Percentiles rank a stretch among this genome's conserved stretches.
Evolutionary conservation across 2,113 vertebrate genomes (phyloP).

Genomic region (Isurus oxyrinchus): DNA sequence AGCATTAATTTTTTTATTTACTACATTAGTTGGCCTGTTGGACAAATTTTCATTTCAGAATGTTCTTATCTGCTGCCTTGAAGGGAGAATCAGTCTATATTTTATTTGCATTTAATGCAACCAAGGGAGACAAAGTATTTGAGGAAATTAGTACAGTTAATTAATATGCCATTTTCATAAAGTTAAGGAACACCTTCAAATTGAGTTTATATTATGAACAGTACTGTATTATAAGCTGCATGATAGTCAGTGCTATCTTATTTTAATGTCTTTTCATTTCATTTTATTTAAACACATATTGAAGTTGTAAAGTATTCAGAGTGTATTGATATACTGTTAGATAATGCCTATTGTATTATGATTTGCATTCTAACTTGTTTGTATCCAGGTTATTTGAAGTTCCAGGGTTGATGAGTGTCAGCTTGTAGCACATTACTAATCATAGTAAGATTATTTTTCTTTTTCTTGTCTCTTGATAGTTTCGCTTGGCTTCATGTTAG

Average conservation of each 20-base stretch:
- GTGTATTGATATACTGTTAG: conserved; percentile 19
- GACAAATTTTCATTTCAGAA: conserved; percentile 19
- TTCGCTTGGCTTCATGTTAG: conserved; percentile 67
- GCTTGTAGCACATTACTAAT: conserved; percentile 72
- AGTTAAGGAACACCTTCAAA: conserved; percentile 14
- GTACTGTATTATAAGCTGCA: conserved; percentile 26
- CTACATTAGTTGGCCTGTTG: background rate
- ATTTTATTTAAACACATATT: conserved; percentile 15
- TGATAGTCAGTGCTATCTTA: background rate
- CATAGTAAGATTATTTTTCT: conserved; percentile 70
- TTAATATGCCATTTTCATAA: background rate
- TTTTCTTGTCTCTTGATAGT: conserved; percentile 49
- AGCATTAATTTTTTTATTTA: background rate
- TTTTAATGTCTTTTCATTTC: conserved; percentile 21
- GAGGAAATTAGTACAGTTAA: background rate
- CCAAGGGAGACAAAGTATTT: background rate
- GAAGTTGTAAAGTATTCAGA: conserved; percentile 9
- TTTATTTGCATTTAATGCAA: conserved; percentile 3
- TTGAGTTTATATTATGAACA: conserved; percentile 17
- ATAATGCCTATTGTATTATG: conserved; percentile 23
- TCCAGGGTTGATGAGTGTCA: conserved; percentile 66
- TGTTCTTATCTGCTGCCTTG: background rate
- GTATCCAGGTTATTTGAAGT: conserved; percentile 37
- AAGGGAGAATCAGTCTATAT: background rate
- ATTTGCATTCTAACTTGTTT: conserved; percentile 32